phyloP scores from a whole-genome alignment of 2,888 invertebrate species.

The Agrotis segetum region DNA sequence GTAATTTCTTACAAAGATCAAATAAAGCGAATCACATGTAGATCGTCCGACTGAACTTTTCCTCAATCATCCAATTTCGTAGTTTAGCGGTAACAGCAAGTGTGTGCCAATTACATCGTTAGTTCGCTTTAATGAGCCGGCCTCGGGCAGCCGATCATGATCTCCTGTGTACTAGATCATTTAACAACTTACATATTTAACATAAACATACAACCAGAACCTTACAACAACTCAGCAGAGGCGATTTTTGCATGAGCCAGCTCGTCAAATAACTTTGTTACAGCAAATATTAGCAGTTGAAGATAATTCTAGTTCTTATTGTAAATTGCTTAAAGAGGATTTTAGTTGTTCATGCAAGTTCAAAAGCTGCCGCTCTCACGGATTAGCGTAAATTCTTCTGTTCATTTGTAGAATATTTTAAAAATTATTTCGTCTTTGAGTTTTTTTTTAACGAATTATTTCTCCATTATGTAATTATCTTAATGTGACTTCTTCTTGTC shows the following conservation, averaged over 20 bases:
- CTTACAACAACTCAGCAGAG: constrained; percentile 50
- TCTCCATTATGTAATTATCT: constrained; percentile 26
- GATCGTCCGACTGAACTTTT: constrained; percentile 60
- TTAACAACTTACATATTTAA: constrained; percentile 64
- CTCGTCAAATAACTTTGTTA: constrained; percentile 20
- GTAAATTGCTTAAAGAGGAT: constrained; percentile 63
- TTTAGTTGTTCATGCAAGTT: constrained; percentile 58
- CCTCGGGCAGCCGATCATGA: constrained; percentile 75
- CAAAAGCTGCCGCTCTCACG: constrained; percentile 57
- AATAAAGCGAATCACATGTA: constrained; percentile 3
- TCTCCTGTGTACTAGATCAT: constrained; percentile 72
- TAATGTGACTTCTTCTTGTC: background rate
- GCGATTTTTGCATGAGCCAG: constrained; percentile 27
- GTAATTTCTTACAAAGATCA: background rate
- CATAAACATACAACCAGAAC: constrained; percentile 31
- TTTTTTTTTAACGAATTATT: constrained; percentile 16
- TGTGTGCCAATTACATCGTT: constrained; percentile 85
- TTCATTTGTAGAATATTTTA: constrained; percentile 16
- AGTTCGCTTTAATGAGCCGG: constrained; percentile 82
- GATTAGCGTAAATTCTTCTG: constrained; percentile 34
- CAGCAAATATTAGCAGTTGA: constrained; percentile 57
- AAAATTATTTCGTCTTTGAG: constrained; percentile 7
- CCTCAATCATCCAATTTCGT: constrained; percentile 71
- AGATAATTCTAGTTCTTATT: constrained; percentile 64
- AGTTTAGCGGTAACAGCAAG: constrained; percentile 70